Evolutionary conservation across 2,888 invertebrate species (phyloP), one percentile per base, ranked within the genome.

Genomic region (Proisotoma minuta): DNA sequence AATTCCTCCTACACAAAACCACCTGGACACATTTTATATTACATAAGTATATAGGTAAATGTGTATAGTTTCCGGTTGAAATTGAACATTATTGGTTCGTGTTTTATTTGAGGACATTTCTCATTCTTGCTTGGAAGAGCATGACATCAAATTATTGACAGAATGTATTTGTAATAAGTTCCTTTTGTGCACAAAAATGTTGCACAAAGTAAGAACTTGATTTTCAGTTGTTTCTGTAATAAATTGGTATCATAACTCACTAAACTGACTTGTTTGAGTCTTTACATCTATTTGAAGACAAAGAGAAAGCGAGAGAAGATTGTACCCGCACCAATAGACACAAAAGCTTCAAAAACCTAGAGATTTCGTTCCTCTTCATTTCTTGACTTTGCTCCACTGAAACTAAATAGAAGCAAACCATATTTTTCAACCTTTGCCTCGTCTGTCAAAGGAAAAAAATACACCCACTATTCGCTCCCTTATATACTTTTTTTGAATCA

Each of bases 201-300:
- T n/a, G n/a, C n/a, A 15, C 34, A 34, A 8, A 34, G 34, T 15
- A 10, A 10, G 34, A 34, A 34, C 34, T 34, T 34, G 34, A 34
- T 34, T 34, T 34, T 15, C 15, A 34, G 8, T 34, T 34, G 34
- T 34, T 34, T n/a, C 34, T 15, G 15, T 34, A 34, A 34, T 34
- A 34, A 34, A 34, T 34, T 34, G 34, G 34, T 34, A 34, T 22
- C 8, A 49, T 49, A 49, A 49, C 23, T 49, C 49, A 49, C 49
- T 4, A 4, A 49, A 22, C 20, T 49, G 49, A 49, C 49, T 49
- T 49, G 22, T 49, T 49, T 20, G 49, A 49, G 4, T 49, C 49
- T 49, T 49, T 49, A 15, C 34, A 34, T 34, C 34, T 49, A 23
- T 49, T 24, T 22, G 4, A 23, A 49, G 49, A 49, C 18, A 49